These are phyloP conservation scores for Zonitis immaculata DNA, from an alignment of 2,888 invertebrate species.

Conservation along the genomic window DNA sequence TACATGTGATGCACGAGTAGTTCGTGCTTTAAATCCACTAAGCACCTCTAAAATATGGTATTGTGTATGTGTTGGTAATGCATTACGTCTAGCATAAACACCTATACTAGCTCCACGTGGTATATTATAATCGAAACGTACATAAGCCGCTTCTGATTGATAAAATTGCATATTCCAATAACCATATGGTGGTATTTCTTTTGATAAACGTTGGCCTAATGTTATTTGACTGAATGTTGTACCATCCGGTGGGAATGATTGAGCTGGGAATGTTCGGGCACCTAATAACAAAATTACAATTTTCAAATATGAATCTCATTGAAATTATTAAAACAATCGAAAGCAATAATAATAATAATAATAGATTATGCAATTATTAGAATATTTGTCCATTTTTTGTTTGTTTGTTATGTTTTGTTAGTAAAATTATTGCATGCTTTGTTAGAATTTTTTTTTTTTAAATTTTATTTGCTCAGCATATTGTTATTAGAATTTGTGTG, in stretches of 20 bases:
- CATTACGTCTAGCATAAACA: constrained; percentile 89
- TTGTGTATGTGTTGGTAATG: constrained; percentile 92
- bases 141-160: constrained; percentile 89
- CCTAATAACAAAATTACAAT: constrained; percentile 50
- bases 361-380: too few relatives aligned
- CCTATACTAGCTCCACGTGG: constrained; percentile 90
- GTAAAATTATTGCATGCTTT: not conserved
- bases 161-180: constrained; percentile 98
- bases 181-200: constrained; percentile 88
- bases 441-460: not conserved
- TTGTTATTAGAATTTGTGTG: constrained; percentile 16
- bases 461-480: constrained; percentile 18
- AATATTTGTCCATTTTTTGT: too few relatives aligned
- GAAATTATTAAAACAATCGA: too few relatives aligned
- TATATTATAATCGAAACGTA: constrained; percentile 91
- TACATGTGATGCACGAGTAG: constrained; percentile 81
- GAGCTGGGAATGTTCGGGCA: constrained; percentile 82
- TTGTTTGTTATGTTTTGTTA: too few relatives aligned
- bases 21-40: constrained; percentile 82
- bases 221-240: constrained; percentile 88
- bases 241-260: constrained; percentile 89
- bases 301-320: not conserved
- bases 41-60: constrained; percentile 94
- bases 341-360: too few relatives aligned
- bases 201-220: constrained; percentile 79